phyloP scores from a whole-genome alignment of 2,113 vertebrate species.

The Oplegnathus fasciatus region DNA sequence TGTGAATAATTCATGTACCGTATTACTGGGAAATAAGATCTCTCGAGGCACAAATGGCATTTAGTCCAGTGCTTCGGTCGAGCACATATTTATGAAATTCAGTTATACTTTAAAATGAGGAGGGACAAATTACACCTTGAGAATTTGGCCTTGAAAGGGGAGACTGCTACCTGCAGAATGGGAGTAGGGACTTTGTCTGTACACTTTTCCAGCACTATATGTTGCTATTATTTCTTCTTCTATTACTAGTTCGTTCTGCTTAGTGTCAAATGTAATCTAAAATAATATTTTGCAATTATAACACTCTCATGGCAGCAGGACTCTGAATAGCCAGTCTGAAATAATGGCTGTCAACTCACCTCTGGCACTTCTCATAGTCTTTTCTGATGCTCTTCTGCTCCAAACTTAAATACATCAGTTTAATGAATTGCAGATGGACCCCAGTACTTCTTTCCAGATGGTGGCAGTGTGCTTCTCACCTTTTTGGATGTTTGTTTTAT shows the following conservation, averaged over 20 bases:
- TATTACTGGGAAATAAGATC: background rate
- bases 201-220: background rate
- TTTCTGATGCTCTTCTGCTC: constrained; percentile 27
- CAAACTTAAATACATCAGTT: constrained; percentile 1
- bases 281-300: background rate
- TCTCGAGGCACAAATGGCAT: background rate
- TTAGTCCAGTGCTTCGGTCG: background rate
- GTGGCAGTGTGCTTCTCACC: constrained; percentile 24
- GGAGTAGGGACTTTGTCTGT: background rate
- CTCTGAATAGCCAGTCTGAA: background rate
- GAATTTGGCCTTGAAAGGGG: background rate
- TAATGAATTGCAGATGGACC: constrained; percentile 50
- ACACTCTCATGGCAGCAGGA: background rate
- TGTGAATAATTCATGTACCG: constrained; percentile 6
- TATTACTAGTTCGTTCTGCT: background rate
- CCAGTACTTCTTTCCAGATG: constrained; percentile 50
- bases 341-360: constrained; percentile 4
- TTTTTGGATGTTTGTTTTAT: background rate
- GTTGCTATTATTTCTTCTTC: background rate
- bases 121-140: background rate
- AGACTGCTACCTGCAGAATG: background rate
- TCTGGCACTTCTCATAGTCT: constrained; percentile 14
- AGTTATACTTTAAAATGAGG: constrained; percentile 7
- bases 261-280: background rate
- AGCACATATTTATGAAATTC: constrained; percentile 27